phyloP scores from a whole-genome alignment of 2,797 vertebrate species.

The Sandelia bainsii region DNA sequence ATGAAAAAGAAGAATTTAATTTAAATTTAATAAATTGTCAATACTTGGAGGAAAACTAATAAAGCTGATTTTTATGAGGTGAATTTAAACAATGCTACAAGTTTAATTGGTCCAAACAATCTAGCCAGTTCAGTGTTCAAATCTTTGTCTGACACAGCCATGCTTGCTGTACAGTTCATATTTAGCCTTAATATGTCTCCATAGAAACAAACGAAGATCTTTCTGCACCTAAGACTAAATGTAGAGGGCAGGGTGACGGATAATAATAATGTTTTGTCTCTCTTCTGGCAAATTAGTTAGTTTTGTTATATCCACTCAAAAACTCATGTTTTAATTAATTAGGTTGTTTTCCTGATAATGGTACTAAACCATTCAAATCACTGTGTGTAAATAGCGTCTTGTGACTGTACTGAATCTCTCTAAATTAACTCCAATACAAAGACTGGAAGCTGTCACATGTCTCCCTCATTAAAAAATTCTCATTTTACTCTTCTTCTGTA shows the following conservation, averaged over 20 bases:
- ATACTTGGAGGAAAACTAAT: conserved; percentile 28
- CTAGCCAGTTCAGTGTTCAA: background rate
- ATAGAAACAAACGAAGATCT: conserved; percentile 51
- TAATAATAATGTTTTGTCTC: background rate
- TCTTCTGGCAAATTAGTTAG: background rate
- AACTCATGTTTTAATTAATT: conserved; percentile 39
- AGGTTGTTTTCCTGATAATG: conserved; percentile 45
- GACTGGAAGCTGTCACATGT: conserved; percentile 24
- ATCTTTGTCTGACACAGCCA: background rate
- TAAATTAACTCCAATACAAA: conserved; percentile 53
- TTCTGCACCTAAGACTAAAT: conserved; percentile 17
- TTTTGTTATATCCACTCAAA: conserved; percentile 20
- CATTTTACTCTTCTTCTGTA: conserved; percentile 62
- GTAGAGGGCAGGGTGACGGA: background rate
- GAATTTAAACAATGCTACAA: conserved; percentile 16
- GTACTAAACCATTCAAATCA: conserved; percentile 26
- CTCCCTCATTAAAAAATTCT: conserved; percentile 26
- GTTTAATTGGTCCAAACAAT: background rate
- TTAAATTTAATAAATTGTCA: conserved; percentile 41
- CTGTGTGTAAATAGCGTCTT: conserved; percentile 18
- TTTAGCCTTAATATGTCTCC: conserved; percentile 43
- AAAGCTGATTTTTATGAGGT: conserved; percentile 20
- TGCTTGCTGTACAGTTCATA: conserved; percentile 15
- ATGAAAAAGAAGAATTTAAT: conserved; percentile 16
- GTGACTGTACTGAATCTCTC: conserved; percentile 27